A percentile compares a stretch with the other conserved stretches of the same genome.
Evolutionary conservation across 1,140 invertebrate species (phyloP).

Genomic region (Aphelenchoides besseyi): DNA sequence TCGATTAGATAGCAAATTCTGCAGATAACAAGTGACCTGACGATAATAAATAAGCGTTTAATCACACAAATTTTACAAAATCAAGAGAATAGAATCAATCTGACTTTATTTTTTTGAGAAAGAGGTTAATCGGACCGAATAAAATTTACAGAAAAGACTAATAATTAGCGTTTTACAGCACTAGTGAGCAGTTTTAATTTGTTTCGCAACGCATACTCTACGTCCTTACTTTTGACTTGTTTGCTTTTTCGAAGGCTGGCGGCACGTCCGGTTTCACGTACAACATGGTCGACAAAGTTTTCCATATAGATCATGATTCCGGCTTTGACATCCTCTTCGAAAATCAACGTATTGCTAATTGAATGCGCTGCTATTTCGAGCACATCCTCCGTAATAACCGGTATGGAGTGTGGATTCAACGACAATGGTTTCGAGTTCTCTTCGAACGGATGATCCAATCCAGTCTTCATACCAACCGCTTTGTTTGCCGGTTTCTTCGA

Average conservation of each 20-base stretch:
- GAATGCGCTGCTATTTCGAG: not conserved
- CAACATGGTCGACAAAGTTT: slow-evolving; percentile 8
- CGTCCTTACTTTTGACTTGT: slow-evolving; percentile 1
- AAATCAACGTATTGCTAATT: not conserved
- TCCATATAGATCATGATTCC: slow-evolving; percentile 19
- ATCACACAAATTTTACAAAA: too few species aligned
- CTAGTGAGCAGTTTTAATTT: not conserved
- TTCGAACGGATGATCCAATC: not conserved
- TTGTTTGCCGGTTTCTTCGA: slow-evolving; percentile 6
- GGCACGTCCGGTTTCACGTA: slow-evolving; percentile 9
- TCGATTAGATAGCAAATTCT: too few species aligned
- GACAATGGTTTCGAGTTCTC: not conserved
- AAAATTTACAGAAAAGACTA: not conserved
- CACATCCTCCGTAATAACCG: slow-evolving; percentile 17
- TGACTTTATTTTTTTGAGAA: too few species aligned
- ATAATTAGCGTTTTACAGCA: not conserved
- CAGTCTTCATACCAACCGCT: not conserved
- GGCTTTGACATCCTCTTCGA: slow-evolving; percentile 13
- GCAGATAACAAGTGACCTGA: too few species aligned
- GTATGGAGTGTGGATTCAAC: not conserved
- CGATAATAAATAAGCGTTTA: too few species aligned
- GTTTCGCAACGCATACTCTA: slow-evolving; percentile 3
- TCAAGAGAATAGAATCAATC: too few species aligned
- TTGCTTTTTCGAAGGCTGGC: slow-evolving; percentile 14
- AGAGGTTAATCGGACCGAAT: too few species aligned